Evolutionary conservation across 2,113 vertebrate species (phyloP).

Genomic region (Atrichornis clamosus): DNA sequence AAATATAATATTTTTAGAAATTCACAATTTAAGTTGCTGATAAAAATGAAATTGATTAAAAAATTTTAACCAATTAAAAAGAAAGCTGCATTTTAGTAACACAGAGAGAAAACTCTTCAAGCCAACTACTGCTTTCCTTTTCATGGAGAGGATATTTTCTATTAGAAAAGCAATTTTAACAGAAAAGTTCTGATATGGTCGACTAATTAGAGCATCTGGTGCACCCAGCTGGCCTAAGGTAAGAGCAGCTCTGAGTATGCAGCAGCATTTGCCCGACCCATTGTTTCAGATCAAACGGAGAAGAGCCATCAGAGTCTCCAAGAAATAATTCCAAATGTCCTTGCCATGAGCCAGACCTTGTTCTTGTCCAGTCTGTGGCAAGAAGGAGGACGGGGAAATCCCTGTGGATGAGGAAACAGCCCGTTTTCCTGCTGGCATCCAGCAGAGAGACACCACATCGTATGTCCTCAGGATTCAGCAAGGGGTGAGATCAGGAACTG

Average conservation of each 20-base stretch:
- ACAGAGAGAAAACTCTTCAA: not conserved
- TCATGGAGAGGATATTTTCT: constrained; percentile 2
- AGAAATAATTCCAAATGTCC: not conserved
- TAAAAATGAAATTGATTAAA: not conserved
- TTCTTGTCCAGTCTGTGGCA: not conserved
- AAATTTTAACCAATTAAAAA: not conserved
- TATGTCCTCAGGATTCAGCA: not conserved
- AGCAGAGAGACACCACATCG: fast-evolving
- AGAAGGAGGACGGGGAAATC: not conserved
- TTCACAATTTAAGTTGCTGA: not conserved
- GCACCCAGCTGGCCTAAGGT: constrained; percentile 44
- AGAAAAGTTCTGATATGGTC: constrained; percentile 14
- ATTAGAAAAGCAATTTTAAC: not conserved
- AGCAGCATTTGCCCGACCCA: not conserved
- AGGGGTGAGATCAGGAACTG: not conserved
- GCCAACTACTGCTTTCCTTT: not conserved
- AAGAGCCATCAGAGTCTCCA: not conserved
- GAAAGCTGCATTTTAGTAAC: not conserved
- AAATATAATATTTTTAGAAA: not conserved
- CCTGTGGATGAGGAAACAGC: not conserved
- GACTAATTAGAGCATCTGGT: constrained; percentile 48
- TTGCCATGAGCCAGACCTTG: not conserved
- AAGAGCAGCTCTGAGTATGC: not conserved
- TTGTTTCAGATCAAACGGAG: not conserved
- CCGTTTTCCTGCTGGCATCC: not conserved